These are phyloP conservation scores for Drosophila paranaensis DNA, from an alignment of 2,888 invertebrate genomes.

Conservation along the genomic window DNA sequence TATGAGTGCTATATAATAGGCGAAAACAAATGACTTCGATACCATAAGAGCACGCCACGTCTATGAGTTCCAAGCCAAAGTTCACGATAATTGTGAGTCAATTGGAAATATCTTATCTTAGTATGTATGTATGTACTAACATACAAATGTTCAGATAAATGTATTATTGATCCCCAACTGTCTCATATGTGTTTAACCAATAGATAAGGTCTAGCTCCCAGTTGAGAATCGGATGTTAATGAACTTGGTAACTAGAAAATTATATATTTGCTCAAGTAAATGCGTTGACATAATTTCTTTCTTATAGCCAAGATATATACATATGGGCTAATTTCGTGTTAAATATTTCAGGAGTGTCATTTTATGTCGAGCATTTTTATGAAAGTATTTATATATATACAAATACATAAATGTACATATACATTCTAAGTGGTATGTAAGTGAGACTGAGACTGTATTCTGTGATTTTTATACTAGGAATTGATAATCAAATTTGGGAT, in stretches of 20 bases:
- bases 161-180: conserved; percentile 18
- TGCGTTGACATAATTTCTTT: not conserved
- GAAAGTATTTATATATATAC: too few species aligned
- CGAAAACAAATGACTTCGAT: not conserved
- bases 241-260: conserved; percentile 7
- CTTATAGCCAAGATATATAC: too few species aligned
- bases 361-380: too few species aligned
- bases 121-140: not conserved
- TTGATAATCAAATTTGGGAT: not conserved
- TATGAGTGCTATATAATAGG: conserved; percentile 19
- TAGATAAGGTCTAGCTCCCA: conserved; percentile 8
- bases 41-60: conserved; percentile 6
- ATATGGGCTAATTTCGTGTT: too few species aligned
- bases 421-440: too few species aligned
- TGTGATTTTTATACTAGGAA: not conserved
- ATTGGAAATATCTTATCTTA: conserved; percentile 36
- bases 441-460: too few species aligned
- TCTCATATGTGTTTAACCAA: conserved; percentile 14
- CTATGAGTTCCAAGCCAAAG: conserved; percentile 26
- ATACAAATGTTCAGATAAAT: not conserved
- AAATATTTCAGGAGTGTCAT: too few species aligned
- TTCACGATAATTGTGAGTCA: conserved; percentile 37
- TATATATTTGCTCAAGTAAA: too few species aligned
- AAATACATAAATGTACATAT: not conserved
- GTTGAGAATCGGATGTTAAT: conserved; percentile 9